Conservation (phyloP, 2,797 vertebrate species). For the Spinus pinus region DNA sequence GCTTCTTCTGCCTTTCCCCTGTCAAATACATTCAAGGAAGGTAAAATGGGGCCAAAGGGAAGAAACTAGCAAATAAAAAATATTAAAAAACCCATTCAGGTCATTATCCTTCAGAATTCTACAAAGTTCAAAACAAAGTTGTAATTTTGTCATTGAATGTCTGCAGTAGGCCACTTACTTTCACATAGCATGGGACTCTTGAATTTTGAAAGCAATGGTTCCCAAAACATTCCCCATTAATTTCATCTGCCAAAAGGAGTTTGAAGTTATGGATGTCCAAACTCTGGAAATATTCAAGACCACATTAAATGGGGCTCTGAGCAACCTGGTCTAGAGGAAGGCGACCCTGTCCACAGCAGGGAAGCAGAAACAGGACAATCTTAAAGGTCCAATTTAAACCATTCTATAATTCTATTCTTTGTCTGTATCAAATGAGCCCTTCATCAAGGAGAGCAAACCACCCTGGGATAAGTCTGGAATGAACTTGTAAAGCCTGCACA, state of each 20-base stretch:
- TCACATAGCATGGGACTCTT: background rate
- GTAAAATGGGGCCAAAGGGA: background rate
- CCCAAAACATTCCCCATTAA: background rate
- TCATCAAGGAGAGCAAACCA: background rate
- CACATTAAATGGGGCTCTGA: background rate
- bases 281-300: background rate
- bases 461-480: background rate
- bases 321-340: background rate
- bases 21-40: background rate
- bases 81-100: fast-evolving
- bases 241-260: background rate
- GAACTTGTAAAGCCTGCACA: background rate
- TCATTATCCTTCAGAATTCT: background rate
- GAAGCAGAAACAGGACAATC: background rate
- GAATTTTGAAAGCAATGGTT: background rate
- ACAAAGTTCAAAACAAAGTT: background rate
- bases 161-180: background rate
- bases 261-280: background rate
- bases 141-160: background rate
- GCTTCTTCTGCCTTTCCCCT: constrained; percentile 8
- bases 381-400: background rate
- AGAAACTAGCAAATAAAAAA: background rate
- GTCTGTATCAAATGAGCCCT: background rate
- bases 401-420: background rate
- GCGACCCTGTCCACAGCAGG: fast-evolving